Percentiles rank a stretch among this genome's conserved stretches.
Evolutionary conservation across 2,113 vertebrate genomes (phyloP).

Genomic region (Ochotona curzoniae): DNA sequence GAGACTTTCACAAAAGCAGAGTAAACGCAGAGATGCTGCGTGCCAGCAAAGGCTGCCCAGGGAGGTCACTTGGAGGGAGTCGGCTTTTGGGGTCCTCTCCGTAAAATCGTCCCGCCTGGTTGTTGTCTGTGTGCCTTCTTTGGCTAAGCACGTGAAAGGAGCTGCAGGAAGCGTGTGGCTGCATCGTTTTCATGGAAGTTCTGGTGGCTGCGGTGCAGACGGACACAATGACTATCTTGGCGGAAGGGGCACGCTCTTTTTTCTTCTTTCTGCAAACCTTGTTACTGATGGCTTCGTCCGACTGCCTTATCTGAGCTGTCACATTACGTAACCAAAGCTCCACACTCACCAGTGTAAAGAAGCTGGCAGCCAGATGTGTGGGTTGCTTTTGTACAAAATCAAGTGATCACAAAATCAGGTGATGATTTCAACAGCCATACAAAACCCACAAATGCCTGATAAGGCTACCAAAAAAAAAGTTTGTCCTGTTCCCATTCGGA

Average conservation of each 20-base stretch:
- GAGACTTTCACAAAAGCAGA: background rate
- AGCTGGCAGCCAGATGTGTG: constrained; percentile 45
- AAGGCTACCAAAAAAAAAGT: constrained; percentile 71
- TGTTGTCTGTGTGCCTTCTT: background rate
- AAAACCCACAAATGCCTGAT: constrained; percentile 68
- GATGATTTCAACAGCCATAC: constrained; percentile 64
- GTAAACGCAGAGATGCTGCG: background rate
- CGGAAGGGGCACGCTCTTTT: background rate
- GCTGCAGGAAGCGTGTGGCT: background rate
- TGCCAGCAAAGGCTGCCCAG: background rate
- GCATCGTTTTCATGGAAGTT: constrained; percentile 8
- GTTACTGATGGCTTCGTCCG: constrained; percentile 55
- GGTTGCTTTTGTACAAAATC: constrained; percentile 56
- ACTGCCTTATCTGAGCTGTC: constrained; percentile 66
- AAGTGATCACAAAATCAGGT: background rate
- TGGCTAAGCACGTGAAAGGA: background rate
- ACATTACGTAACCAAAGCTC: constrained; percentile 66
- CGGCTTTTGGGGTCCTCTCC: background rate
- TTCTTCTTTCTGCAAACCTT: constrained; percentile 35
- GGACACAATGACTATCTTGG: constrained; percentile 56
- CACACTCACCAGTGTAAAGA: constrained; percentile 69
- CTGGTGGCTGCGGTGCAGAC: constrained; percentile 40
- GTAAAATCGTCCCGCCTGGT: background rate
- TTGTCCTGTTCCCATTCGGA: constrained; percentile 56
- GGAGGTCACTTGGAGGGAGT: background rate